Evolutionary conservation across 1,140 invertebrate genomes (phyloP).

Genomic region (Diabrotica undecimpunctata): DNA sequence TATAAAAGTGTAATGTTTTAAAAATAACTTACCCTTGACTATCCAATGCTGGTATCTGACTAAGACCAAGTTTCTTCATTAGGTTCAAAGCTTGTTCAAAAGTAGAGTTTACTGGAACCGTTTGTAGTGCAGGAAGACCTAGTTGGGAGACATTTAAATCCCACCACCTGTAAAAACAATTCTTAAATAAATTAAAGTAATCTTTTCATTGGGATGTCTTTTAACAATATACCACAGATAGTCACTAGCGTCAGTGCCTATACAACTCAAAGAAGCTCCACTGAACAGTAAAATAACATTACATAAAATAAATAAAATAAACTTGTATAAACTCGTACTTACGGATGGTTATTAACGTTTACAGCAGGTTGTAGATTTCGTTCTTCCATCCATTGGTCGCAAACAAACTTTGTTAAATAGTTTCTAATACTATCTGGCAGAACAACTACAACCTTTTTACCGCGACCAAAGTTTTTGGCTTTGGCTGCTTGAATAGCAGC

Average conservation of each 20-base stretch:
- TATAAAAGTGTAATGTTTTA: too few species aligned
- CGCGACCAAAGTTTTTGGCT: slow-evolving; percentile 61
- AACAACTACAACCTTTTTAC: slow-evolving; percentile 85
- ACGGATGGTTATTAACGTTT: slow-evolving; percentile 56
- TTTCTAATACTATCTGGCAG: slow-evolving; percentile 95
- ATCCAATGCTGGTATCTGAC: slow-evolving; percentile 72
- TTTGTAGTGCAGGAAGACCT: slow-evolving; percentile 56
- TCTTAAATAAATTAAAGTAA: too few species aligned
- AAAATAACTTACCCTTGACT: slow-evolving; percentile 51
- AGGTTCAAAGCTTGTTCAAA: slow-evolving; percentile 65
- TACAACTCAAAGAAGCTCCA: too few species aligned
- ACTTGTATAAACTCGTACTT: background rate
- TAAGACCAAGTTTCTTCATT: slow-evolving; percentile 62
- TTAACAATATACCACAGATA: too few species aligned
- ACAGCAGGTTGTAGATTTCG: slow-evolving; percentile 58
- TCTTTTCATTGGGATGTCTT: too few species aligned
- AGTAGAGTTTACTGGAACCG: slow-evolving; percentile 56
- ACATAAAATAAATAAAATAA: too few species aligned
- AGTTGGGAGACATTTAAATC: slow-evolving; percentile 60
- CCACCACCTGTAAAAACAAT: slow-evolving; percentile 67
- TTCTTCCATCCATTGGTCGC: slow-evolving; percentile 92
- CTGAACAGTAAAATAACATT: too few species aligned
- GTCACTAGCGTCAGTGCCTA: too few species aligned
- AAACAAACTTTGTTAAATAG: slow-evolving; percentile 98
- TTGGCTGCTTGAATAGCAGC: slow-evolving; percentile 77